These are phyloP conservation scores for Diadema setosum DNA, from an alignment of 35 echinoderm and acorn worm species.

Conservation along the genomic window DNA sequence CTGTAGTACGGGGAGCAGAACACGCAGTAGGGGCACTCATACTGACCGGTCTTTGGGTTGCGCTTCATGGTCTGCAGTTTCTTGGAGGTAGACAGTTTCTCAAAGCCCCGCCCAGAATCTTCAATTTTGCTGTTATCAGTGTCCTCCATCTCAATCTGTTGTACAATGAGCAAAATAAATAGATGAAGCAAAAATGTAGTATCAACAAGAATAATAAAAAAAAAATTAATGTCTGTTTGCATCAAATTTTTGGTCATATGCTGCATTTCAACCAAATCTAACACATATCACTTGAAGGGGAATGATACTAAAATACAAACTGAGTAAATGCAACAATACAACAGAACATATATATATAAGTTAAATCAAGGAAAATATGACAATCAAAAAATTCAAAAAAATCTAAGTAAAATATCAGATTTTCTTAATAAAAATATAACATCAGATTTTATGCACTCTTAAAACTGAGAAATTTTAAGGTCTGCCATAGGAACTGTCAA, in stretches of 20 bases:
- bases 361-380: too few species aligned
- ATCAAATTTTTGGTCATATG: not conserved
- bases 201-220: not conserved
- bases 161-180: not conserved
- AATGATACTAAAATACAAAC: too few species aligned
- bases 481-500: too few species aligned
- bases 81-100: conserved; percentile 6
- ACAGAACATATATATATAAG: too few species aligned
- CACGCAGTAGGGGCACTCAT: conserved; percentile 64
- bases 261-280: not conserved
- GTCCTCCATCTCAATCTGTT: conserved; percentile 4
- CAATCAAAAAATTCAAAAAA: too few species aligned
- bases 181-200: not conserved
- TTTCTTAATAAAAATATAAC: too few species aligned
- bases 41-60: conserved; percentile 33
- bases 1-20: conserved; percentile 79
- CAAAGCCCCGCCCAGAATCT: conserved; percentile 3
- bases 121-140: not conserved
- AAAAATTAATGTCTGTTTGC: not conserved
- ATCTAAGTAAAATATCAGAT: too few species aligned
- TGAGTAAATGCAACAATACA: too few species aligned
- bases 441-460: too few species aligned
- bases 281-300: not conserved
- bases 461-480: too few species aligned
- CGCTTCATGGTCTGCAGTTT: conserved; percentile 33